These are phyloP conservation scores for Onthophagus sagittarius DNA, from an alignment of 2,888 invertebrate genomes.

Conservation along the genomic window DNA sequence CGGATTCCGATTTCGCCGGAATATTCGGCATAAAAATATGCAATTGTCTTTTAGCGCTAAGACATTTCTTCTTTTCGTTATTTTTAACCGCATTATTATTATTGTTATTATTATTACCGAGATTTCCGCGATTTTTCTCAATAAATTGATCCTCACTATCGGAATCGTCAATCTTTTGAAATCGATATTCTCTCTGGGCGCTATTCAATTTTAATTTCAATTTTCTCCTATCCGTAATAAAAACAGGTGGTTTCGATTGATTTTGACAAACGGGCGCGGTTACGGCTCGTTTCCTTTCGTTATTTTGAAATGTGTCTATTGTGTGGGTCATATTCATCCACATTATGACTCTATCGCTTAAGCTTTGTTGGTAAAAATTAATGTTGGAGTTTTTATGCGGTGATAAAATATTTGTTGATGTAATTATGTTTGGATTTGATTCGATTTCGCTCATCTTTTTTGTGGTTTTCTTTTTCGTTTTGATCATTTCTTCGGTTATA, in stretches of 20 bases:
- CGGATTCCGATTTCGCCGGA: conserved; percentile 49
- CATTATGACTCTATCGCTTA: conserved; percentile 71
- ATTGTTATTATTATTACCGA: no score
- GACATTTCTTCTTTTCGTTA: conserved; percentile 20
- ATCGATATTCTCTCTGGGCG: not conserved
- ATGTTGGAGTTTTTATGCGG: conserved; percentile 9
- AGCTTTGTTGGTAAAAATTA: conserved; percentile 39
- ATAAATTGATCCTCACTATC: not conserved
- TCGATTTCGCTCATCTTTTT: conserved; percentile 24
- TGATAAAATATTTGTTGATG: conserved; percentile 9
- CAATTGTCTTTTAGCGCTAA: conserved; percentile 57
- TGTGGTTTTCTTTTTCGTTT: conserved; percentile 21
- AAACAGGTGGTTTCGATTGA: conserved; percentile 12
- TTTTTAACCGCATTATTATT: not conserved
- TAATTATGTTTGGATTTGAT: not conserved
- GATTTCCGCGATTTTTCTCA: conserved; percentile 7
- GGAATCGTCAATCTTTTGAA: conserved; percentile 4
- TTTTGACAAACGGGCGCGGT: conserved; percentile 20
- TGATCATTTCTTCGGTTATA: conserved; percentile 33
- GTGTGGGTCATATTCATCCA: conserved; percentile 60
- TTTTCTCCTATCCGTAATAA: conserved; percentile 4
- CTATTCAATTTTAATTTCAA: conserved; percentile 14
- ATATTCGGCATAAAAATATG: conserved; percentile 72
- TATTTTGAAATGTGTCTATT: conserved; percentile 14
- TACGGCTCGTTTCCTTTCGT: conserved; percentile 20